A percentile compares a stretch with the other conserved stretches of the same genome.
Evolutionary conservation across 1,140 invertebrate genomes (phyloP).

Genomic region (Drosophila repletoides): DNA sequence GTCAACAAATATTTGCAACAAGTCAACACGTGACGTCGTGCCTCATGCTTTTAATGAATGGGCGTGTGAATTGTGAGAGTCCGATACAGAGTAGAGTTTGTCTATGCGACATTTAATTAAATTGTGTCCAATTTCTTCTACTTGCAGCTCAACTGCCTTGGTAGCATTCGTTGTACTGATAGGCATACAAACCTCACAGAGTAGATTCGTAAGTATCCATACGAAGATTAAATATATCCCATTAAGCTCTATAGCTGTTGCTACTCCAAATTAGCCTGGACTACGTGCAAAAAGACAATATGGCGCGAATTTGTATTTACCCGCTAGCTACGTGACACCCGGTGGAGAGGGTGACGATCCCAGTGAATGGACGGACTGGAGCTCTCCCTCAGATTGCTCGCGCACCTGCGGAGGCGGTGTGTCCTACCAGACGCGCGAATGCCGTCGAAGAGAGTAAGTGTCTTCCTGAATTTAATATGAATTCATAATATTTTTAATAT

Average conservation of each 20-base stretch:
- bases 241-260: background rate
- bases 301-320: conserved; percentile 87
- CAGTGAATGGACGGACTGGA: conserved; percentile 89
- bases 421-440: conserved; percentile 88
- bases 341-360: conserved; percentile 84
- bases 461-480: conserved; percentile 20
- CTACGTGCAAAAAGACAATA: conserved; percentile 88
- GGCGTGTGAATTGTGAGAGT: conserved; percentile 1
- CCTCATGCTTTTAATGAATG: conserved; percentile 51
- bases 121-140: background rate
- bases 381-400: conserved; percentile 89
- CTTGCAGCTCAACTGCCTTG: conserved; percentile 81
- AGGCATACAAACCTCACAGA: conserved; percentile 61
- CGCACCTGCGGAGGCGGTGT: conserved; percentile 96
- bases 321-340: conserved; percentile 86
- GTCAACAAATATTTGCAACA: conserved; percentile 74
- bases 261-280: conserved; percentile 82
- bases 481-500: conserved; percentile 51
- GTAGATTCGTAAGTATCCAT: conserved; percentile 77
- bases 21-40: conserved; percentile 70
- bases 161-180: conserved; percentile 74
- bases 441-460: conserved; percentile 85
- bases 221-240: no score
- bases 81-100: background rate
- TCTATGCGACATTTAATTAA: conserved; percentile 45